A percentile compares a stretch with the other conserved stretches of the same genome.
Conservation (phyloP, 2,797 vertebrate species). For the Peromyscus eremicus region DNA sequence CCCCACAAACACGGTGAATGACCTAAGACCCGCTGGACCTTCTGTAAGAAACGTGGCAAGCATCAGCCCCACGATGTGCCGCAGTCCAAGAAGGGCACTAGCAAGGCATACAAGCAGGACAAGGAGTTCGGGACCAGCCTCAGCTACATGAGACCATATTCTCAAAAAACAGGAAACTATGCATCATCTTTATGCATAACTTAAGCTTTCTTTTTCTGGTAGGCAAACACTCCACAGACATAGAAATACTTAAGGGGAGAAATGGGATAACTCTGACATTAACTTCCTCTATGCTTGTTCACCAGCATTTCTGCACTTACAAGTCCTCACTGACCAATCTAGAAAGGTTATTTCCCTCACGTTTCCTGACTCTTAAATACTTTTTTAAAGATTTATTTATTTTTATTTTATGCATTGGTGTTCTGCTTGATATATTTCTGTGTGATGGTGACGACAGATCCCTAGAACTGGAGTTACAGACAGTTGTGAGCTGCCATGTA, state of each 20-base stretch:
- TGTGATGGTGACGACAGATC: not conserved
- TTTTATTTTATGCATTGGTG: not conserved
- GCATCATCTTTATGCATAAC: not conserved
- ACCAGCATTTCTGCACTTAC: not conserved
- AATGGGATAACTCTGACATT: not conserved
- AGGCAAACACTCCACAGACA: slow-evolving; percentile 4
- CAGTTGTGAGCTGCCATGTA: not conserved
- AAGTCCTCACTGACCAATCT: not conserved
- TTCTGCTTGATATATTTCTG: not conserved
- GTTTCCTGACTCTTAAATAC: not conserved
- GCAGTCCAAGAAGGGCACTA: too few species aligned
- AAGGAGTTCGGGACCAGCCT: not conserved
- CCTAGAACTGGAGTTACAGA: not conserved
- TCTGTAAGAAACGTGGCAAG: not conserved
- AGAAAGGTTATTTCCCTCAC: not conserved
- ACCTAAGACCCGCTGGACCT: not conserved
- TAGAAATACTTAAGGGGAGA: not conserved
- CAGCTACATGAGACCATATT: not conserved
- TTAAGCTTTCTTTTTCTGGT: not conserved
- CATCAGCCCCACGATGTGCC: not conserved
- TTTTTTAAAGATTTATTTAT: not conserved
- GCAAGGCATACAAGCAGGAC: too few species aligned
- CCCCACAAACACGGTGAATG: not conserved
- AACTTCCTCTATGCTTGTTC: not conserved
- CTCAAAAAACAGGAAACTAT: not conserved